These are phyloP conservation scores for Ptychadena robeensis DNA, from an alignment of 2,797 vertebrate genomes.

Conservation along the genomic window DNA sequence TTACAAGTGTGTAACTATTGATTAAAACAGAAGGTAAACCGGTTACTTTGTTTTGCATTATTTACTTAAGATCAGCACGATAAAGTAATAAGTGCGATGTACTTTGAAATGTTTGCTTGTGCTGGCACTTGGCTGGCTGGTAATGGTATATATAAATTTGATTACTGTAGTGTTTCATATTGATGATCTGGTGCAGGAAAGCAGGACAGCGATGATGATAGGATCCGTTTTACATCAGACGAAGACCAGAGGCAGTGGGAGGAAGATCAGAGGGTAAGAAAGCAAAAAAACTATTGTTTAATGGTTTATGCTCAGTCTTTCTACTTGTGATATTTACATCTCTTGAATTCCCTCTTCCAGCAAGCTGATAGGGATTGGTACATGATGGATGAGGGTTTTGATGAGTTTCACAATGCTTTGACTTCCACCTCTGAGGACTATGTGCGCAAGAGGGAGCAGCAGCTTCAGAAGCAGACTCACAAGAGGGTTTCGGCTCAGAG, in stretches of 20 bases:
- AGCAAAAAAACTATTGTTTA: no score
- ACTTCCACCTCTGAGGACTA: conserved; percentile 94
- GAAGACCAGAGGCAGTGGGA: conserved; percentile 94
- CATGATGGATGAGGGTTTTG: conserved; percentile 98
- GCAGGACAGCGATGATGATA: conserved; percentile 82
- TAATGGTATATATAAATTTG: no score
- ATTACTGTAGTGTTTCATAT: neutral
- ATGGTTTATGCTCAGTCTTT: no score
- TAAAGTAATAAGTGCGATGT: no score
- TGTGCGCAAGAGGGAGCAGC: conserved; percentile 92
- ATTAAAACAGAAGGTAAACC: no score
- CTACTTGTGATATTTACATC: neutral
- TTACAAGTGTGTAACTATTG: no score
- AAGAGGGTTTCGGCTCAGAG: conserved; percentile 97
- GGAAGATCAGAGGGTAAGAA: conserved; percentile 90
- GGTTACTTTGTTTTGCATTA: no score
- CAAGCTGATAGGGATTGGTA: conserved; percentile 99
- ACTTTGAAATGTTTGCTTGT: neutral
- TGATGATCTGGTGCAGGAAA: conserved; percentile 72
- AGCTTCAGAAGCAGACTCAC: conserved; percentile 94
- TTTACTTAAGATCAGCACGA: no score
- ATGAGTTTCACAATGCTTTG: conserved; percentile 96
- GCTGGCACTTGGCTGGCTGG: neutral
- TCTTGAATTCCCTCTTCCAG: conserved; percentile 68
- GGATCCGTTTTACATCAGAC: conserved; percentile 88